Base-by-base conservation (phyloP, 2,113 vertebrate species). In the Pluvialis apricaria region DNA sequence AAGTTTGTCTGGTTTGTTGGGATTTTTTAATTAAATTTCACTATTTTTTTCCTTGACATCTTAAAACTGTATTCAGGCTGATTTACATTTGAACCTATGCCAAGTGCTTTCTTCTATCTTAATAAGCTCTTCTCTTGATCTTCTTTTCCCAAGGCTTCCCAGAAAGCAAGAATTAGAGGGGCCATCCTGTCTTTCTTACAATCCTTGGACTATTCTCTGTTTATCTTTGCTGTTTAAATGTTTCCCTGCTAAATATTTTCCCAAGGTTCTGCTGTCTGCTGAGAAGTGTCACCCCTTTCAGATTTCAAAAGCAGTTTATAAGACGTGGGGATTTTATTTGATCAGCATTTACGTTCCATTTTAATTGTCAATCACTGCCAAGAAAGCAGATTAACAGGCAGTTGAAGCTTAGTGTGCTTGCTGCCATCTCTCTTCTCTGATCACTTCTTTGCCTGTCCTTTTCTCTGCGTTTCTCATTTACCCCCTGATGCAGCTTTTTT, bases 1-100 rank as follows among this genome's bases (percentile, higher is more conserved):
- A 87, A 89, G 20, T 86, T 11, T 77, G 26, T 62, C 49, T 95
- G 36, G 3, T 84, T 83, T 82, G 24, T 78, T 84, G 29, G 2
- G 1, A 22, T 79, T 79, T 77, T 62, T 3, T 25, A 38, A 44
- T 87, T 38, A 36, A 52, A 92, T 94, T 77, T 92, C 42, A 78
- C 0, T 92, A 55, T 84, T 88, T 21, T 64, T 94, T 64, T 94
- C 49, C 20, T 69, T 92, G 49, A 86, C 49, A 42, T 85, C 70
- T 80, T 94, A 28, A 60, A 73, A 89, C 62, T 73, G 34, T 88
- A 55, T 9, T 80, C 34, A 19, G 45, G 38, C 45, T 96, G 82
- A 86, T 91, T 80, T 91, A 66, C 32, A 44, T 93, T 77, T 97
- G 45, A 96, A 95, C n/a, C 25, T 86, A 6, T 91, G 22, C n/a